Percentiles rank a stretch among this genome's conserved stretches.
Evolutionary conservation across 1,140 invertebrate species (phyloP).

Genomic region (Solen grandis): DNA sequence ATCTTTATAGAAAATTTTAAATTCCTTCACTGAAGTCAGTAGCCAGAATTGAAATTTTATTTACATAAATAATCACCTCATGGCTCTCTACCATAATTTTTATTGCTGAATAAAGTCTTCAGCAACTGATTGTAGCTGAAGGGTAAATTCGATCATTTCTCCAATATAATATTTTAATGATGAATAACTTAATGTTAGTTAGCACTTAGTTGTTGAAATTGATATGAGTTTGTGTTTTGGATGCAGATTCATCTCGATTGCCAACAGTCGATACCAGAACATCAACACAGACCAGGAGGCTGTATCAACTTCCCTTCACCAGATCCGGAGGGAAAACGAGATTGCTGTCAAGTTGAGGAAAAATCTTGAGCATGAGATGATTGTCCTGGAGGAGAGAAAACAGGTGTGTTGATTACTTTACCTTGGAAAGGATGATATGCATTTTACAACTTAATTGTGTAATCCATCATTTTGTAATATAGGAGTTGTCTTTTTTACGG

Average conservation of each 20-base stretch:
- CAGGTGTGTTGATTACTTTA: slow-evolving; percentile 60
- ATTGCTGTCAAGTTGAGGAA: slow-evolving; percentile 76
- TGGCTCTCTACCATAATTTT: too few relatives aligned
- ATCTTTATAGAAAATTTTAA: too few relatives aligned
- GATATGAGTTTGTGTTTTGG: too few relatives aligned
- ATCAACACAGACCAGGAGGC: slow-evolving; percentile 71
- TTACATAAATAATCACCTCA: too few relatives aligned
- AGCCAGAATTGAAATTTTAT: too few relatives aligned
- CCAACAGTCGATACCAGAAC: slow-evolving; percentile 68
- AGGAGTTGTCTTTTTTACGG: neutral
- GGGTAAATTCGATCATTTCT: too few relatives aligned
- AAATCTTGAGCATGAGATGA: slow-evolving; percentile 79
- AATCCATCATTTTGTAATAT: neutral
- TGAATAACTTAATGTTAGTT: too few relatives aligned
- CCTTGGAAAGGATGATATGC: neutral
- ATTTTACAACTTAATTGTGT: neutral
- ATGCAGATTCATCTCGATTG: slow-evolving; percentile 78
- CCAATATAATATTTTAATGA: too few relatives aligned
- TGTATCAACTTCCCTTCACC: slow-evolving; percentile 71
- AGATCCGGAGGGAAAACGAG: slow-evolving; percentile 77
- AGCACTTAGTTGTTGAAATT: too few relatives aligned
- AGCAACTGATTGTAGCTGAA: too few relatives aligned
- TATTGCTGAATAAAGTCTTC: too few relatives aligned
- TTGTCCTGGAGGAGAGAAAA: slow-evolving; percentile 79
- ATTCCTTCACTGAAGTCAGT: too few relatives aligned